A percentile compares a stretch with the other conserved stretches of the same genome.
These are phyloP conservation scores for Psephotus haematonotus DNA, from an alignment of 2,113 vertebrate genomes.

Conservation along the genomic window DNA sequence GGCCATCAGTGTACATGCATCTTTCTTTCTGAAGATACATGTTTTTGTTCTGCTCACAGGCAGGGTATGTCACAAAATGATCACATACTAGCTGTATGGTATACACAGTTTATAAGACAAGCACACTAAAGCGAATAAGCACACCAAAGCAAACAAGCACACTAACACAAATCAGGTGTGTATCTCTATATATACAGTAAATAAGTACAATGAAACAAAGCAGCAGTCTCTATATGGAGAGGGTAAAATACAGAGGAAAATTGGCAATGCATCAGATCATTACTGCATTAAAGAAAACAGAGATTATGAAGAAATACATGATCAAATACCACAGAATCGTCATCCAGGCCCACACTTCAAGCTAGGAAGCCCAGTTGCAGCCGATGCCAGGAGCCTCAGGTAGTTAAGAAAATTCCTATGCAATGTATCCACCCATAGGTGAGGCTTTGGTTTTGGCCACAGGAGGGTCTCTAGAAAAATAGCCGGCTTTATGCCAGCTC, in stretches of 20 bases:
- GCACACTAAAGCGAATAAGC: neutral
- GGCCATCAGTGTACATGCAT: neutral
- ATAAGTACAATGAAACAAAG: neutral
- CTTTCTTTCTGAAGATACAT: neutral
- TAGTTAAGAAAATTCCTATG: neutral
- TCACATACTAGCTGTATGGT: neutral
- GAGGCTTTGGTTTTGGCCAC: neutral
- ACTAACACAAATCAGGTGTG: neutral
- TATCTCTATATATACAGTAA: neutral
- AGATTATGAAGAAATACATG: neutral
- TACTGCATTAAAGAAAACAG: neutral
- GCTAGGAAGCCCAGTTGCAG: neutral
- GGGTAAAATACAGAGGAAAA: neutral
- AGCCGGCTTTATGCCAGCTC: neutral
- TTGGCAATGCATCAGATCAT: neutral
- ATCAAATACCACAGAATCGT: neutral
- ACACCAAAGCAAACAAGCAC: neutral
- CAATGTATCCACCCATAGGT: neutral
- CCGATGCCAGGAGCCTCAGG: neutral
- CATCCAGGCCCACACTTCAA: neutral
- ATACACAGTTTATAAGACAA: neutral
- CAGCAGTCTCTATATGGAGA: neutral
- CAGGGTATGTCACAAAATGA: neutral
- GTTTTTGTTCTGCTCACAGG: neutral
- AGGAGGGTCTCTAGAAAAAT: neutral